These are phyloP conservation scores for Nycteola revayana DNA, from an alignment of 2,888 invertebrate genomes.

Conservation along the genomic window DNA sequence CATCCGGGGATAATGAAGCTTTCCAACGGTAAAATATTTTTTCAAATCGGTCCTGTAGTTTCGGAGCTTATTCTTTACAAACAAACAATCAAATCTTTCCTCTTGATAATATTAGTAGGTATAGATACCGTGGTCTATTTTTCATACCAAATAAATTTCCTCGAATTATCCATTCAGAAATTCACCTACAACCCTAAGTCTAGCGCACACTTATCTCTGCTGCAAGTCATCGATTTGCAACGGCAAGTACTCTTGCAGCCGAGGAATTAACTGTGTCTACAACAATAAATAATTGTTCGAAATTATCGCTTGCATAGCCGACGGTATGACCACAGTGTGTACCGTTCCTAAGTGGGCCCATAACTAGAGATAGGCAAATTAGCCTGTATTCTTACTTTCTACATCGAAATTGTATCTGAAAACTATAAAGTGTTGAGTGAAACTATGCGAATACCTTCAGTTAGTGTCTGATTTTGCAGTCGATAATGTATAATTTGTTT, in stretches of 20 bases:
- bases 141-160: no score
- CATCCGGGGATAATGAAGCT: no score
- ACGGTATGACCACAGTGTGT: slow-evolving; percentile 6
- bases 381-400: slow-evolving; percentile 18
- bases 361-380: slow-evolving; percentile 13
- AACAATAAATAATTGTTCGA: slow-evolving; percentile 49
- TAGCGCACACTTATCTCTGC: slow-evolving; percentile 23
- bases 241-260: slow-evolving; percentile 32
- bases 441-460: slow-evolving; percentile 3
- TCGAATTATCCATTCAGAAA: no score
- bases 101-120: no score
- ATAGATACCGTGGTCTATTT: no score
- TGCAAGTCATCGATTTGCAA: slow-evolving; percentile 40
- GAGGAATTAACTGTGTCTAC: slow-evolving; percentile 42
- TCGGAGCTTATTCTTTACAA: no score
- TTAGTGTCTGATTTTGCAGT: no score
- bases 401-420: slow-evolving; percentile 15
- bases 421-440: slow-evolving; percentile 20
- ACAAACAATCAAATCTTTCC: no score
- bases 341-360: slow-evolving; percentile 8
- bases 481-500: no score
- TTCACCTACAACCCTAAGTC: slow-evolving; percentile 23
- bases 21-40: no score
- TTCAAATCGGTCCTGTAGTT: no score
- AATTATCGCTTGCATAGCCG: slow-evolving; percentile 40